Conservation (phyloP, 2,888 invertebrate genomes). For the Yponomeuta sedellus region DNA sequence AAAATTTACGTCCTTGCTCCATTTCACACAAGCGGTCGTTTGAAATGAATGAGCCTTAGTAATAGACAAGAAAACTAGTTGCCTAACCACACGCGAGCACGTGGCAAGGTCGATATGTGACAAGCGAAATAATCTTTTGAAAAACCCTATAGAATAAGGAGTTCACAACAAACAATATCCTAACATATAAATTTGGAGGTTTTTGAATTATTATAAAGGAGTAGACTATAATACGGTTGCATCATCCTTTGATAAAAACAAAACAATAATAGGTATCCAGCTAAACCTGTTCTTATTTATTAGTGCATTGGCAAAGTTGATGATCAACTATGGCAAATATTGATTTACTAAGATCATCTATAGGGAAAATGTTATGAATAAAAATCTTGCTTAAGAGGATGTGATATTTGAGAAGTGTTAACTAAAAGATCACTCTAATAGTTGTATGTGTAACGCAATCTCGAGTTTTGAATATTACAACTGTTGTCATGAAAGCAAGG, state of each 20-base stretch:
- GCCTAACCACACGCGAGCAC: conserved; percentile 25
- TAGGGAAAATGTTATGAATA: conserved; percentile 3
- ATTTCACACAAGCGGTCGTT: conserved; percentile 28
- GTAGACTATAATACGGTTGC: background rate
- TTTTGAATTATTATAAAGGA: background rate
- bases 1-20: conserved; percentile 33
- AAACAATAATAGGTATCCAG: background rate
- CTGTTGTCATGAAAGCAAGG: conserved; percentile 29
- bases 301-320: background rate
- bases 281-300: background rate
- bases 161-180: background rate
- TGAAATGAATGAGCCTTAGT: conserved; percentile 20
- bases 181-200: background rate
- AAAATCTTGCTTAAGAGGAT: background rate
- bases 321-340: background rate
- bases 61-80: conserved; percentile 21
- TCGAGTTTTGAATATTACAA: conserved; percentile 8
- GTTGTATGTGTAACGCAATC: conserved; percentile 9
- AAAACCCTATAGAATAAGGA: background rate
- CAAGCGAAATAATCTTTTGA: background rate
- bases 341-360: background rate
- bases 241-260: background rate
- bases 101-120: conserved; percentile 5
- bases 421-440: background rate
- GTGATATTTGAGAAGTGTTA: background rate